Conservation (phyloP, 2,797 vertebrate species). For the Oreochromis mossambicus region DNA sequence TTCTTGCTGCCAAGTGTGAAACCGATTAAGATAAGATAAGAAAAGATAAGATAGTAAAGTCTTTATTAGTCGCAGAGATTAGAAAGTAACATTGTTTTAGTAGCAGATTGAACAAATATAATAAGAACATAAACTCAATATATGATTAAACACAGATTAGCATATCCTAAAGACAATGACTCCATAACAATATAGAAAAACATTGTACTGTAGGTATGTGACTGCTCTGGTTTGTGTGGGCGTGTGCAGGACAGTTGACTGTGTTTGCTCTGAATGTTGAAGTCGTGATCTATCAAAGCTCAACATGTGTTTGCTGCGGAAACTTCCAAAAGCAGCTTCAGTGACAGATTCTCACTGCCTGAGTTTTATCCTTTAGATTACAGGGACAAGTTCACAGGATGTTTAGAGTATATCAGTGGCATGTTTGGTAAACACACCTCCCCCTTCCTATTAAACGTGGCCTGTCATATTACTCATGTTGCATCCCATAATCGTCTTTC, state of each 20-base stretch:
- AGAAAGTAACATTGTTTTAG: no score
- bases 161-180: background rate
- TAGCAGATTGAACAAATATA: background rate
- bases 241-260: background rate
- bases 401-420: background rate
- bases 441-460: fast-evolving
- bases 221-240: fast-evolving
- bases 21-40: fast-evolving
- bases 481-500: fast-evolving
- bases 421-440: background rate
- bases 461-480: background rate
- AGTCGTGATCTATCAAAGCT: background rate
- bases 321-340: background rate
- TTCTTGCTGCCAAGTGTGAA: background rate
- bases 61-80: fast-evolving
- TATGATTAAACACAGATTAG: fast-evolving
- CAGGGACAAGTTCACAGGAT: fast-evolving
- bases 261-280: background rate
- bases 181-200: background rate
- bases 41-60: fast-evolving
- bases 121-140: background rate
- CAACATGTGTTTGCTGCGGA: background rate
- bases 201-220: background rate
- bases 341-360: background rate
- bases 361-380: background rate